Evolutionary conservation across 2,113 vertebrate species (phyloP).

Genomic region (Sphyrna mokarran): DNA sequence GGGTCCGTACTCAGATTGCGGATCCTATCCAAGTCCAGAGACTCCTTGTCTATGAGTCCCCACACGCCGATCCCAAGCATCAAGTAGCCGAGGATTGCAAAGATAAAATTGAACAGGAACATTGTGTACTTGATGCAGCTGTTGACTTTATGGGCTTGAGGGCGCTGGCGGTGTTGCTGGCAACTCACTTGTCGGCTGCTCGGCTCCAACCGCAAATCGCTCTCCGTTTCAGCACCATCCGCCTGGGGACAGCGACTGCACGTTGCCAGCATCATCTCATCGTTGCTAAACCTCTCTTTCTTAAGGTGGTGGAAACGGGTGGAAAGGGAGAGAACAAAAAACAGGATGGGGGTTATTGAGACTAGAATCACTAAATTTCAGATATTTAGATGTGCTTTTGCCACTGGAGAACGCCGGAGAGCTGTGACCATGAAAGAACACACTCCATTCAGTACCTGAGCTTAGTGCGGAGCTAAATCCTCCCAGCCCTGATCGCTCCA

Average conservation of each 20-base stretch:
- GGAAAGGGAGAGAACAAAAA: neutral
- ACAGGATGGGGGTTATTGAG: neutral
- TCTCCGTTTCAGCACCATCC: neutral
- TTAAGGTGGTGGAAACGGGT: neutral
- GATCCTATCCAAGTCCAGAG: conserved; percentile 55
- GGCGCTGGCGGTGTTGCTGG: neutral
- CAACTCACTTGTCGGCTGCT: neutral
- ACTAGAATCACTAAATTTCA: too few species aligned
- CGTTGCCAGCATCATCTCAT: neutral
- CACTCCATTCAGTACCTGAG: neutral
- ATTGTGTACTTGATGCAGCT: conserved; percentile 63
- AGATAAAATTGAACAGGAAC: conserved; percentile 69
- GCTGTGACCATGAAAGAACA: neutral
- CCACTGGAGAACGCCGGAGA: neutral
- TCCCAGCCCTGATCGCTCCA: neutral
- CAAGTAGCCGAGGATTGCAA: conserved; percentile 66
- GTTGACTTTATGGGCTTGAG: conserved; percentile 45
- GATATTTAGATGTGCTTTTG: neutral
- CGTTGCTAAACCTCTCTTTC: conserved; percentile 32
- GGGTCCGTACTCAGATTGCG: conserved; percentile 63
- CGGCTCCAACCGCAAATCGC: neutral
- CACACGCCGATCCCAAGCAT: conserved; percentile 67
- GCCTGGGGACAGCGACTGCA: neutral
- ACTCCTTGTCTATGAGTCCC: conserved; percentile 75
- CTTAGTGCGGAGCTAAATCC: neutral